These are phyloP conservation scores for Oryctes rhinoceros DNA, from an alignment of 1,140 invertebrate species.

Conservation along the genomic window DNA sequence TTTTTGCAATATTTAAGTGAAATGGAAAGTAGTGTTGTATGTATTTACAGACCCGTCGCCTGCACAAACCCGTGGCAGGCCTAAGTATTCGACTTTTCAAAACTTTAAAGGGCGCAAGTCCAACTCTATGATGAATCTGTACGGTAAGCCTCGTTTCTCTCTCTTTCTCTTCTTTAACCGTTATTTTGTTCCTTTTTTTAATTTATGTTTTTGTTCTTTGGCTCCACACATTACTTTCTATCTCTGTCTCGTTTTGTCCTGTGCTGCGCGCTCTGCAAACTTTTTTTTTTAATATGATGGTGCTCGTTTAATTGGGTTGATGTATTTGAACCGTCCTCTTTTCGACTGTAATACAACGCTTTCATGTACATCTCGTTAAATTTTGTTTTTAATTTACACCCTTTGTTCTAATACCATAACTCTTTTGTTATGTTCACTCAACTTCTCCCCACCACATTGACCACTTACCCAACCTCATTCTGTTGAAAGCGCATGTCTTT, in stretches of 20 bases:
- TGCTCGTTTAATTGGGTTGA: conserved; percentile 15
- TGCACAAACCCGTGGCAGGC: conserved; percentile 77
- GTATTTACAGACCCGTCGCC: conserved; percentile 70
- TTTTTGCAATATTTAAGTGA: conserved; percentile 48
- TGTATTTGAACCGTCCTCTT: neutral
- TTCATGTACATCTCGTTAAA: neutral
- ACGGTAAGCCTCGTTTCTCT: conserved; percentile 74
- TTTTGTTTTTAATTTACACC: conserved; percentile 7
- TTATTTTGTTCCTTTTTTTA: neutral
- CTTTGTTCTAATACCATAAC: neutral
- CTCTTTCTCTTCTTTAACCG: conserved; percentile 33
- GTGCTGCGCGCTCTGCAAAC: conserved; percentile 18
- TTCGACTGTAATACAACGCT: neutral
- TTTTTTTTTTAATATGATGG: conserved; percentile 8
- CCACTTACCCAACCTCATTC: neutral
- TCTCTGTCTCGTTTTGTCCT: conserved; percentile 9
- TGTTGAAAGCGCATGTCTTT: neutral
- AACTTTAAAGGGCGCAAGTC: conserved; percentile 88
- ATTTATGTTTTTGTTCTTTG: conserved; percentile 7
- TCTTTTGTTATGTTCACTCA: neutral
- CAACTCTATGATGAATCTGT: conserved; percentile 93
- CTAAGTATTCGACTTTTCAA: conserved; percentile 85
- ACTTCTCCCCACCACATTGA: no score
- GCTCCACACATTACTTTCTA: neutral
- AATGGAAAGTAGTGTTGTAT: conserved; percentile 63